A percentile compares a stretch with the other conserved stretches of the same genome.
phyloP scores from a whole-genome alignment of 2,113 vertebrate species.

The Cynoglossus semilaevis region DNA sequence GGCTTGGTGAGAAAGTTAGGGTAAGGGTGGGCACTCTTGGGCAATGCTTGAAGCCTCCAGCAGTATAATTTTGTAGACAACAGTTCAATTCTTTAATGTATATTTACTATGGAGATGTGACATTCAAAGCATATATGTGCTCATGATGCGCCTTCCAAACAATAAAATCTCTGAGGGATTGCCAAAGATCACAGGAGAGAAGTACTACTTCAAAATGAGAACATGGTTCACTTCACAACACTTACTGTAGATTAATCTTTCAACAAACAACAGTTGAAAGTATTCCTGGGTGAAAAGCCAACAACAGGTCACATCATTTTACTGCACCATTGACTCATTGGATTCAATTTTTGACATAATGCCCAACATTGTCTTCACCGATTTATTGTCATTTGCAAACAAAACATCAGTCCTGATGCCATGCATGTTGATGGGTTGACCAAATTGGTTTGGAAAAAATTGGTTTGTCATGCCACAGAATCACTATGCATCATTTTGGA shows the following conservation, averaged over 20 bases:
- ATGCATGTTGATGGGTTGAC: no score
- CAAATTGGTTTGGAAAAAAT: no score
- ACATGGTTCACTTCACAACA: constrained; percentile 13
- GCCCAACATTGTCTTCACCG: no score
- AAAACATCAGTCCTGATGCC: no score
- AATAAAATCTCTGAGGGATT: constrained; percentile 1
- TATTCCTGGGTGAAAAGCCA: background rate
- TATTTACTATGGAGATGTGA: background rate
- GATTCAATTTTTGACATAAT: no score
- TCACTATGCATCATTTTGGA: no score
- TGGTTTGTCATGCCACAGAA: no score
- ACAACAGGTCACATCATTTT: background rate
- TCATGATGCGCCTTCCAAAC: background rate
- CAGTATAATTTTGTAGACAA: constrained; percentile 3
- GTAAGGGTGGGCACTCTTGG: constrained; percentile 2
- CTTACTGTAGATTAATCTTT: background rate
- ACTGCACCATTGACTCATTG: background rate
- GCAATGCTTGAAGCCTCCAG: constrained; percentile 5
- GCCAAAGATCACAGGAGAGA: background rate
- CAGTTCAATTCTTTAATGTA: background rate
- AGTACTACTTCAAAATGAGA: no score
- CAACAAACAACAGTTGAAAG: background rate
- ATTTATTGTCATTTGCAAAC: no score
- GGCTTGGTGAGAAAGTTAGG: constrained; percentile 5
- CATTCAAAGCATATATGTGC: background rate